phyloP scores from a whole-genome alignment of 2,888 invertebrate genomes.

The Furcula furcula region DNA sequence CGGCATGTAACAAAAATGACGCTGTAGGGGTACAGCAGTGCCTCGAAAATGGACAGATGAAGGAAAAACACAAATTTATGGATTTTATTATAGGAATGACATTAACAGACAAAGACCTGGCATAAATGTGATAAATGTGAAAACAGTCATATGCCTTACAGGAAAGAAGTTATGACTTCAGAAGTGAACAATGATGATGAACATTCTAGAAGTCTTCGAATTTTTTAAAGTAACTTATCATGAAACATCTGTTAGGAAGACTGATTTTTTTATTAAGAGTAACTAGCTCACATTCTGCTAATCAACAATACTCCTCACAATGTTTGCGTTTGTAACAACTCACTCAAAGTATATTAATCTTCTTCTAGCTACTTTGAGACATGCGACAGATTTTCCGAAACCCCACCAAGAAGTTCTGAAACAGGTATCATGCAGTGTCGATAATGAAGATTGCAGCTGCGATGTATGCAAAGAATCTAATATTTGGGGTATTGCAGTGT shows the following conservation, averaged over 20 bases:
- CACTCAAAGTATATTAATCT: conserved; percentile 25
- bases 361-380: conserved; percentile 18
- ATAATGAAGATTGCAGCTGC: conserved; percentile 18
- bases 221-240: conserved; percentile 12
- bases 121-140: too few relatives aligned
- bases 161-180: conserved; percentile 17
- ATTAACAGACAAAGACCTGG: too few relatives aligned
- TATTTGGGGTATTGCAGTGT: conserved; percentile 17
- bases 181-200: conserved; percentile 21
- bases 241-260: conserved; percentile 13
- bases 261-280: conserved; percentile 14
- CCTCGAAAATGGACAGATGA: neutral
- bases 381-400: conserved; percentile 16
- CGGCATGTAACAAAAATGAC: conserved; percentile 7
- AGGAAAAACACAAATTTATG: neutral
- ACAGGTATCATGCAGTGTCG: conserved; percentile 16
- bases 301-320: conserved; percentile 22
- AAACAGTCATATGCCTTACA: conserved; percentile 15
- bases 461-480: conserved; percentile 22
- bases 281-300: conserved; percentile 19
- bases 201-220: conserved; percentile 17
- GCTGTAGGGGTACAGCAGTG: conserved; percentile 3
- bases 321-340: conserved; percentile 23
- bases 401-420: conserved; percentile 16
- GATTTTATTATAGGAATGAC: conserved; percentile 14